These are phyloP conservation scores for Tipula unca DNA, from an alignment of 2,888 invertebrate genomes.

Conservation along the genomic window DNA sequence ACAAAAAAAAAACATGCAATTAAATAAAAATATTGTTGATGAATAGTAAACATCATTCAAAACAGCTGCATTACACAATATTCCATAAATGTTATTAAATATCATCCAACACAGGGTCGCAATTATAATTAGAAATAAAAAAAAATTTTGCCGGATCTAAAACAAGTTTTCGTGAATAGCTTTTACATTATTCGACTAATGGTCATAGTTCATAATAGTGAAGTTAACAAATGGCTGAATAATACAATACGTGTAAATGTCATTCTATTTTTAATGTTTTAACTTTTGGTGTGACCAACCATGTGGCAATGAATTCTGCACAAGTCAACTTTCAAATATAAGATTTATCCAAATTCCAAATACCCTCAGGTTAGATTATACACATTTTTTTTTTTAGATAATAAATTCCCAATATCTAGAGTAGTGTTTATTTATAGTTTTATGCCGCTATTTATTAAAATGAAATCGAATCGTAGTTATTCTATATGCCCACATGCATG, in stretches of 20 bases:
- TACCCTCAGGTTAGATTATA: no score
- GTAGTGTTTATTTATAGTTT: no score
- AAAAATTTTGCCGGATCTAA: not conserved
- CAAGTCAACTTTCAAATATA: no score
- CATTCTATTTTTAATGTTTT: no score
- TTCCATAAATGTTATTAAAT: not conserved
- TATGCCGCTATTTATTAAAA: no score
- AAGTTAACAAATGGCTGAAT: not conserved
- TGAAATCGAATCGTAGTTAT: no score
- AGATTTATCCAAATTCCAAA: no score
- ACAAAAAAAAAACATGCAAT: not conserved
- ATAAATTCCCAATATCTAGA: no score
- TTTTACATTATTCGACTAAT: not conserved
- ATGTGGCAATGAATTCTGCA: no score
- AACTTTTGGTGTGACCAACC: no score
- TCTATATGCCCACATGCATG: no score
- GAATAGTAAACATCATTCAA: not conserved
- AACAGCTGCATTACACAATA: not conserved
- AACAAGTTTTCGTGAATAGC: not conserved
- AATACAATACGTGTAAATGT: not conserved
- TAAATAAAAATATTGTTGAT: not conserved
- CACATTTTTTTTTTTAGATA: not conserved
- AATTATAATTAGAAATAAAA: not conserved
- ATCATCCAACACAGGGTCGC: not conserved
- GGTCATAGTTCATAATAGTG: not conserved